These are phyloP conservation scores for Columba janthina DNA, from an alignment of 2,113 vertebrate genomes.

Conservation along the genomic window DNA sequence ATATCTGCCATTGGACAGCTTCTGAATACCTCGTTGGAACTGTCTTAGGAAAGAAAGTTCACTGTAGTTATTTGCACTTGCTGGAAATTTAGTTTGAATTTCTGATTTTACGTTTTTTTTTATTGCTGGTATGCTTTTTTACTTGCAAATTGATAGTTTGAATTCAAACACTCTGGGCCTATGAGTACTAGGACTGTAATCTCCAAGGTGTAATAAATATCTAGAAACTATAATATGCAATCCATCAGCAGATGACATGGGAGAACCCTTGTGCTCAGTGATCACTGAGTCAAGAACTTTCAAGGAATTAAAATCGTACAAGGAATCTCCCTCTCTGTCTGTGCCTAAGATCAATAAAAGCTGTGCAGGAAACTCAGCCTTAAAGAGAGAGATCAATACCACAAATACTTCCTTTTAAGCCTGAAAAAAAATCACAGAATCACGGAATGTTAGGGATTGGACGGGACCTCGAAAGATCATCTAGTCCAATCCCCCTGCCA, in stretches of 20 bases:
- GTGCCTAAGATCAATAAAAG: background rate
- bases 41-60: background rate
- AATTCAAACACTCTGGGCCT: background rate
- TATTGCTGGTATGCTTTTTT: background rate
- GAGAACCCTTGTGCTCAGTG: background rate
- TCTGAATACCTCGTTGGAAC: background rate
- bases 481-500: no score
- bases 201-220: background rate
- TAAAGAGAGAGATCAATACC: background rate
- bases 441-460: no score
- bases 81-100: background rate
- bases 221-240: background rate
- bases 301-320: background rate
- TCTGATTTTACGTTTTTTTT: background rate
- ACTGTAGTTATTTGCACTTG: background rate
- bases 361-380: background rate
- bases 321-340: background rate
- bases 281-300: background rate
- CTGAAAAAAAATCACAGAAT: background rate
- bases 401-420: background rate
- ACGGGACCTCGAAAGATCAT: no score
- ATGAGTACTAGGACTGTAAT: background rate
- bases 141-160: background rate
- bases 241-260: background rate
- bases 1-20: background rate